phyloP scores from a whole-genome alignment of 2,113 vertebrate species.

The Micromys minutus region DNA sequence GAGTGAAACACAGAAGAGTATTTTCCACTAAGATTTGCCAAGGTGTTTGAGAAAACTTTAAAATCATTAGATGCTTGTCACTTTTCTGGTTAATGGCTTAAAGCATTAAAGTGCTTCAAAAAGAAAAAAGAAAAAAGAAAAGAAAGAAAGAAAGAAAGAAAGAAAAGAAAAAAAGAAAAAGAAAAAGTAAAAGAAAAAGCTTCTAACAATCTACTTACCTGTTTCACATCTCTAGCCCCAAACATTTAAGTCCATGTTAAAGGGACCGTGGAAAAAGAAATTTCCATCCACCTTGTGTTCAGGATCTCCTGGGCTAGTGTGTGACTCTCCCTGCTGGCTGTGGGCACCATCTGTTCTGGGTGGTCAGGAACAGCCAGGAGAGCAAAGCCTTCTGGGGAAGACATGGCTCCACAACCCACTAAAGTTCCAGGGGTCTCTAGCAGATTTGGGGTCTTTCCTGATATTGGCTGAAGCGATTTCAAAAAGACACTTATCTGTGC shows the following conservation, averaged over 20 bases:
- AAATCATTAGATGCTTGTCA: neutral
- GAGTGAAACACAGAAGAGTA: neutral
- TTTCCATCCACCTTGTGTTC: neutral
- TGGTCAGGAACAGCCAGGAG: neutral
- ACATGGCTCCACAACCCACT: neutral
- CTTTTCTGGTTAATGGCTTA: neutral
- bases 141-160: too few relatives aligned
- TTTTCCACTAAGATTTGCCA: neutral
- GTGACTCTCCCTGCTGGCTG: neutral
- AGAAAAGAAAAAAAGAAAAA: too few relatives aligned
- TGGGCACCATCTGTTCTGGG: neutral
- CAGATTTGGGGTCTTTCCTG: neutral
- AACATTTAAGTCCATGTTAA: neutral
- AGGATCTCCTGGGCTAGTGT: neutral
- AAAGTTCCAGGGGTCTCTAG: neutral
- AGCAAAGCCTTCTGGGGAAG: neutral
- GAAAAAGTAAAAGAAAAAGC: too few relatives aligned
- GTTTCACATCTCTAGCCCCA: too few relatives aligned
- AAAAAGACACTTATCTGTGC: neutral
- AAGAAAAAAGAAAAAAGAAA: too few relatives aligned
- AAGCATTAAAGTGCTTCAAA: neutral
- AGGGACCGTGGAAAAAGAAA: neutral
- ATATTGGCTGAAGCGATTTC: neutral
- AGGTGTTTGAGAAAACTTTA: neutral
- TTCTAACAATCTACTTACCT: neutral